Evolutionary conservation across 2,113 vertebrate genomes (phyloP), one percentile per base, ranked within the genome.

Genomic region (Kryptolebias marmoratus): DNA sequence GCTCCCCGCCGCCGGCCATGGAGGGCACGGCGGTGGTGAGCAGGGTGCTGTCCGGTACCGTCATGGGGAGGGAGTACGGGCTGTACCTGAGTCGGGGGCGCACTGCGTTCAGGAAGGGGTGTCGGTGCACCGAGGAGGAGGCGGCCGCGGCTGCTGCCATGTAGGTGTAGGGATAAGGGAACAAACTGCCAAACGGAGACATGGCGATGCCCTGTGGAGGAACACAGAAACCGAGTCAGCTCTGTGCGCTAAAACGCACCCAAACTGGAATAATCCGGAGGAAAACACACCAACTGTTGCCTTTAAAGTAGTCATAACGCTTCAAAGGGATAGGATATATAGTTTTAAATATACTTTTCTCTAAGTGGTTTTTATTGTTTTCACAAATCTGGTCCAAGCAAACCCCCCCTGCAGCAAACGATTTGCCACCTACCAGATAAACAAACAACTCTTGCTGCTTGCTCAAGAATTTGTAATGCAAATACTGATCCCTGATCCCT

Each of bases 131-230:
- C 1, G 97, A 95, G 53, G 93, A 95, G 73, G 94, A 94, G 32
- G 97, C 96, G 0, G 97, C 96, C 0, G 96, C 96, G 0, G 95
- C 97, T 0, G 96, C 97, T 0, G 97, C 97, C 97, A 98, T 98
- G 88, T 99, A 99, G 1, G 97, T 98, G 92, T 99, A 99, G 0
- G 97, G 97, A 5, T 98, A 98, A 0, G 97, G 96, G 74, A 99
- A 98, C 53, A 99, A 91, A 71, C 96, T 94, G 44, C 97, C 96
- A 45, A 99, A 98, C 0, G 96, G 97, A 66, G 97, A 97, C 96
- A 99, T 97, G 70, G 97, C 96, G 80, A 99, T 88, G 76, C 97
- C 96, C 97, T 99, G 95, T 3, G 68, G 78, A 61, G 60, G 55
- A 32, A 79, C 0, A 13, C 32, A 84, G 45, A 79, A 14, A 42